These are phyloP conservation scores for Pristionchus exspectatus DNA, from an alignment of 2,888 invertebrate species.

Conservation along the genomic window DNA sequence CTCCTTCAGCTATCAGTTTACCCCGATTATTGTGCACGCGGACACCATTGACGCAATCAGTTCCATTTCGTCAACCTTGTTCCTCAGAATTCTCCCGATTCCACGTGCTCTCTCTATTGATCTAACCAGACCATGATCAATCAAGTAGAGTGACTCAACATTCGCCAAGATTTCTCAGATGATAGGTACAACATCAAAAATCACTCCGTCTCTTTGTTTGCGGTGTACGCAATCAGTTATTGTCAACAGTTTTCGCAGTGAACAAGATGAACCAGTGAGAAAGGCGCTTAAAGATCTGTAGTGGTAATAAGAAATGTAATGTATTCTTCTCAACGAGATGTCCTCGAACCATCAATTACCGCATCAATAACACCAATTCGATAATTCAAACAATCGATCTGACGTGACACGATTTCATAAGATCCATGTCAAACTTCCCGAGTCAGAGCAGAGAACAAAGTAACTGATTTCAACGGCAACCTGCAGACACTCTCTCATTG, in stretches of 20 bases:
- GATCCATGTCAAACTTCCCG: neutral
- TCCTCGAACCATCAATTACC: too few species aligned
- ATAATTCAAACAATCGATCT: neutral
- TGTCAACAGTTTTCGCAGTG: too few species aligned
- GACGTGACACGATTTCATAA: neutral
- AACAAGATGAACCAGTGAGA: too few species aligned
- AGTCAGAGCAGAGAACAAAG: constrained; percentile 9
- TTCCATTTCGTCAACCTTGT: neutral
- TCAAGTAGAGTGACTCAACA: neutral
- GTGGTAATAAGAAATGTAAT: too few species aligned
- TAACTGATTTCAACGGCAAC: neutral
- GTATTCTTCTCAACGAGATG: too few species aligned
- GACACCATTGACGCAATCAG: neutral
- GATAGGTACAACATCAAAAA: too few species aligned
- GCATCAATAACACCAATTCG: too few species aligned
- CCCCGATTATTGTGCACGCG: neutral
- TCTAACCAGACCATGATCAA: neutral
- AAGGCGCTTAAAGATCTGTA: too few species aligned
- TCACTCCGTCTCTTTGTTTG: too few species aligned
- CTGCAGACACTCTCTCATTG: neutral
- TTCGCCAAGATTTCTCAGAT: too few species aligned
- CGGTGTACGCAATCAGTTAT: too few species aligned
- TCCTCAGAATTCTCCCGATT: neutral
- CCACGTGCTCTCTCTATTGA: neutral
- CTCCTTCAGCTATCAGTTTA: neutral